A percentile compares a stretch with the other conserved stretches of the same genome.
These are phyloP conservation scores for Manduca sexta DNA, from an alignment of 1,140 invertebrate species.

Conservation along the genomic window DNA sequence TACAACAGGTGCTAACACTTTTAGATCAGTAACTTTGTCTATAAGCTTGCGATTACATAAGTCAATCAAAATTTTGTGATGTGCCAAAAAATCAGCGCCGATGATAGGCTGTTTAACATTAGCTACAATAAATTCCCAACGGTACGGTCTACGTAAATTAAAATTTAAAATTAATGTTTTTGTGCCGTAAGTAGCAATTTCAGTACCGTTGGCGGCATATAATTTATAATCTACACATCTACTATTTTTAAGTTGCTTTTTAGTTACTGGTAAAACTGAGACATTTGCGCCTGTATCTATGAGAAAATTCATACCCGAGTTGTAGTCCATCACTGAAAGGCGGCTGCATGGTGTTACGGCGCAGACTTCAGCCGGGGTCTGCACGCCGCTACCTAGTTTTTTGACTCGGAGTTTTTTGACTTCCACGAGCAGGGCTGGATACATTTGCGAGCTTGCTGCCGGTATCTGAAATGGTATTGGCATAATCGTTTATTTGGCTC, in stretches of 20 bases:
- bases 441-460: constrained; percentile 3
- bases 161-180: constrained; percentile 28
- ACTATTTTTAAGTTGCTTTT: not conserved
- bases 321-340: constrained; percentile 24
- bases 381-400: constrained; percentile 16
- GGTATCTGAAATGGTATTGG: constrained; percentile 5
- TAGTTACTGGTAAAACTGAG: constrained; percentile 25
- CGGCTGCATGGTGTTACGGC: constrained; percentile 1
- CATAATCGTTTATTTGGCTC: constrained; percentile 15
- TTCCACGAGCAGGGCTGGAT: constrained; percentile 2
- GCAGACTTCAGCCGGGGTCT: constrained; percentile 1
- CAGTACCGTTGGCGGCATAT: constrained; percentile 21
- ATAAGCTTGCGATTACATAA: not conserved
- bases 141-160: constrained; percentile 27
- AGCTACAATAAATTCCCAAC: constrained; percentile 49
- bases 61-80: not conserved
- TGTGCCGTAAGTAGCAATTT: constrained; percentile 43
- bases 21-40: not conserved
- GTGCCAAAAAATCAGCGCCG: constrained; percentile 1
- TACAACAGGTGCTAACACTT: not conserved
- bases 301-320: constrained; percentile 17
- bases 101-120: constrained; percentile 13
- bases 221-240: constrained; percentile 14
- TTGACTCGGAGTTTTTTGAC: not conserved
- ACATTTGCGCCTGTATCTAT: constrained; percentile 40